Base-by-base conservation (phyloP, 1,140 invertebrate species). In the Brachystomella parvula region DNA sequence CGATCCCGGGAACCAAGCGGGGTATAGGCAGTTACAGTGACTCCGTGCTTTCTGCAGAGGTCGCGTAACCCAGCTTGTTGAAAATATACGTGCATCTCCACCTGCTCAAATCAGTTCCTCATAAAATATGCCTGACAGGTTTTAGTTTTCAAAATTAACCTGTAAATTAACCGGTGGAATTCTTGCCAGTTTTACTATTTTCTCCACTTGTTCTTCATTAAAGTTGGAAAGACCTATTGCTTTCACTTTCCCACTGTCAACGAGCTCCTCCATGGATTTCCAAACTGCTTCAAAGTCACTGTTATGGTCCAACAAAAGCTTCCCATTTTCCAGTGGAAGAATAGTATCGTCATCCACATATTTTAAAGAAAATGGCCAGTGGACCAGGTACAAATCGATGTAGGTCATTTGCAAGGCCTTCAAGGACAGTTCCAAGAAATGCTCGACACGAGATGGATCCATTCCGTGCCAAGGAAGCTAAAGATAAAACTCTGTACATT, bases 361-460 rank as follows among this genome's bases (percentile, higher is more conserved):
- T 53, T 74, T 72, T 15, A 75, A 62, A 0, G 75, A 75, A 30
- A 75, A 61, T 26, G 80, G 80, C 1, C 66, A 59, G 69, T 82
- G 78, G 33, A 80, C 73, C 3, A 81, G 67, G 69, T 79, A 94
- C 65, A 94, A 80, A 75, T 94, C 91, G 3, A 94, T 76, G 75
- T 94, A 94, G 63, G 87, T 83, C 61, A 90, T 75, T 68, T 86
- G 82, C n/a, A 94, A 78, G 39, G 83, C 83, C 59, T 83, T 77
- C 29, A 94, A 76, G 0, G 90, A 92, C 61, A 86, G 77, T 33
- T 84, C 84, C 24, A 93, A 76, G 69, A 83, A 88, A 47, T 85
- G 85, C 67, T 84, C 82, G n/a, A 94, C 88, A 62, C 86, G 83
- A 1, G 82, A 82, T 21, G 87, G 83, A 30, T 70, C 53, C 68